Conservation (phyloP, 2,888 invertebrate species). For the Ophion ventricosus region DNA sequence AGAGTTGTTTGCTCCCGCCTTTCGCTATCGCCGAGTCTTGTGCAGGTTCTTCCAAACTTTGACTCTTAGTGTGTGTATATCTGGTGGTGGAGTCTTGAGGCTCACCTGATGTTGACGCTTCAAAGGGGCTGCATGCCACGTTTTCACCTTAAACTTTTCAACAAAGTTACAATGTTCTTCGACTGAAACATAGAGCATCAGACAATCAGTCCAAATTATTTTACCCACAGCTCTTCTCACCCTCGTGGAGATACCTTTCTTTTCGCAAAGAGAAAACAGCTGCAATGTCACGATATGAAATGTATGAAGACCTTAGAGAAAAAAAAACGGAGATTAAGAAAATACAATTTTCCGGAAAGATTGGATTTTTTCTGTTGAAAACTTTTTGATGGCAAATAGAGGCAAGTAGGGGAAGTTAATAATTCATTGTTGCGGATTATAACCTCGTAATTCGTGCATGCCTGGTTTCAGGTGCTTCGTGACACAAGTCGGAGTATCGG, state of each 20-base stretch:
- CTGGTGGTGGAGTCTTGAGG: not conserved
- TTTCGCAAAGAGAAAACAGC: not conserved
- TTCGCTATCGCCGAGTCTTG: conserved; percentile 1
- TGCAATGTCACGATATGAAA: not conserved
- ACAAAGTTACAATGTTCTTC: not conserved
- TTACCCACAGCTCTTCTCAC: not conserved
- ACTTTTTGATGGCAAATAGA: not conserved
- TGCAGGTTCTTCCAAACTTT: conserved; percentile 24
- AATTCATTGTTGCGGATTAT: not conserved
- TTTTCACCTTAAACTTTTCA: conserved; percentile 3
- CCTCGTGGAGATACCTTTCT: not conserved
- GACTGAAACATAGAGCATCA: not conserved
- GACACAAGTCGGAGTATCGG: not conserved
- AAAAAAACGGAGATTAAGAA: not conserved
- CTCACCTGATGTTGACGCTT: not conserved
- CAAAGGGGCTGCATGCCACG: not conserved
- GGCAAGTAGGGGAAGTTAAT: too few species aligned
- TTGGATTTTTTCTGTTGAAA: not conserved
- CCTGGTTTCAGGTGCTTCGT: not conserved
- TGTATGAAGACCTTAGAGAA: not conserved
- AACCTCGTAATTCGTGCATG: not conserved
- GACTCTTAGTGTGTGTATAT: not conserved
- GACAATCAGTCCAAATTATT: not conserved
- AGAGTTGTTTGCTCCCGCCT: conserved; percentile 6
- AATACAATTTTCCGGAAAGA: not conserved